These are phyloP conservation scores for Cydia amplana DNA, from an alignment of 1,140 invertebrate genomes.

Conservation along the genomic window DNA sequence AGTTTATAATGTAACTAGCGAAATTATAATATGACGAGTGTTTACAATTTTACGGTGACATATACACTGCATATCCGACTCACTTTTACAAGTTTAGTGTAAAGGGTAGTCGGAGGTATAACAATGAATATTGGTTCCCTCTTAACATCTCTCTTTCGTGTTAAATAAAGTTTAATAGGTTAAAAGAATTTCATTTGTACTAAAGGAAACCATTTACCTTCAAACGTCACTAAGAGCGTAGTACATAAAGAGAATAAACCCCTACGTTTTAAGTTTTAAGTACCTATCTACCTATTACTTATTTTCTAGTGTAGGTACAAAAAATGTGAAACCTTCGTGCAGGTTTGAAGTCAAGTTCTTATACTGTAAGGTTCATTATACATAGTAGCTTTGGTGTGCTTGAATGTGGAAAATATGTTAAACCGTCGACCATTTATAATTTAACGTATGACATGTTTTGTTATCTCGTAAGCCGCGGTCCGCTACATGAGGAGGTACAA, in stretches of 20 bases:
- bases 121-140: no score
- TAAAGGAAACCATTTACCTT: not conserved
- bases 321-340: not conserved
- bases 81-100: no score
- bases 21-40: no score
- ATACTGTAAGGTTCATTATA: not conserved
- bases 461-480: conserved; percentile 38
- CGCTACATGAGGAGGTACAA: conserved; percentile 28
- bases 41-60: no score
- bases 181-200: not conserved
- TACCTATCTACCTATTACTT: not conserved
- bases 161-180: not conserved
- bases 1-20: no score
- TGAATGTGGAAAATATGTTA: conserved; percentile 26
- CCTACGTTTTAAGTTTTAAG: no score
- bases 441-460: conserved; percentile 37
- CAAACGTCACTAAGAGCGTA: not conserved
- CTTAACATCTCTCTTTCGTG: not conserved
- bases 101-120: no score
- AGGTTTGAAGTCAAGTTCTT: not conserved
- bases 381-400: not conserved
- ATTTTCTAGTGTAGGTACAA: not conserved
- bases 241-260: no score
- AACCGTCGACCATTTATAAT: conserved; percentile 16
- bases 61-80: no score